Percentiles rank a stretch among this genome's conserved stretches.
Evolutionary conservation across 2,113 vertebrate genomes (phyloP).

Genomic region (Solea solea): DNA sequence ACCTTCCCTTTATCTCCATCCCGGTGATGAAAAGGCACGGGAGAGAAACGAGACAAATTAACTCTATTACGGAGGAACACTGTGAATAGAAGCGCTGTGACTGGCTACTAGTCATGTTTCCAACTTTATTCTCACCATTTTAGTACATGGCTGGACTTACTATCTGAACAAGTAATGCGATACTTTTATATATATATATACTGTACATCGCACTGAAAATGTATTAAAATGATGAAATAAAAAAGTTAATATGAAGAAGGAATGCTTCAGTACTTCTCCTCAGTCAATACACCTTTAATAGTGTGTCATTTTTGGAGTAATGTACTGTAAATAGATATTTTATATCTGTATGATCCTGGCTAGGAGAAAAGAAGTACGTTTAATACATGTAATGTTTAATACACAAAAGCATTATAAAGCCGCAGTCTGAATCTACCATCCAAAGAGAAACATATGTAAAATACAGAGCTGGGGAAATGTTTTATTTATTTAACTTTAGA

Average conservation of each 20-base stretch:
- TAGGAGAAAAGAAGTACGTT: no score
- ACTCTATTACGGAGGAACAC: constrained; percentile 13
- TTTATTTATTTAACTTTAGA: constrained; percentile 3
- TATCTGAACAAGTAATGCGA: background rate
- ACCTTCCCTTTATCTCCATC: constrained; percentile 23
- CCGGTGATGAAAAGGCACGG: constrained; percentile 20
- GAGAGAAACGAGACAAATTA: constrained; percentile 39
- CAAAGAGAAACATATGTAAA: constrained; percentile 4
- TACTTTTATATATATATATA: background rate
- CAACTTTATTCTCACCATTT: background rate
- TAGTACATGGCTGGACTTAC: background rate
- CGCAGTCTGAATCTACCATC: constrained; percentile 3
- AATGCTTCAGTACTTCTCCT: no score
- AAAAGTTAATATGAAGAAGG: background rate
- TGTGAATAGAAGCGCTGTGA: constrained; percentile 11
- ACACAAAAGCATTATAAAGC: background rate
- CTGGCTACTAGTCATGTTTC: background rate
- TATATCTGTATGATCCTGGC: background rate
- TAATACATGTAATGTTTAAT: background rate
- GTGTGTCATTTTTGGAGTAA: no score
- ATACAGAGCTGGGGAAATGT: constrained; percentile 1
- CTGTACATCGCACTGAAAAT: no score
- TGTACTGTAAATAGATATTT: no score
- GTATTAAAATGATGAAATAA: background rate
- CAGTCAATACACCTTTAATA: no score